Evolutionary conservation across 2,888 invertebrate genomes (phyloP), one percentile per base, ranked within the genome.

Genomic region (Apotomis betuletana): DNA sequence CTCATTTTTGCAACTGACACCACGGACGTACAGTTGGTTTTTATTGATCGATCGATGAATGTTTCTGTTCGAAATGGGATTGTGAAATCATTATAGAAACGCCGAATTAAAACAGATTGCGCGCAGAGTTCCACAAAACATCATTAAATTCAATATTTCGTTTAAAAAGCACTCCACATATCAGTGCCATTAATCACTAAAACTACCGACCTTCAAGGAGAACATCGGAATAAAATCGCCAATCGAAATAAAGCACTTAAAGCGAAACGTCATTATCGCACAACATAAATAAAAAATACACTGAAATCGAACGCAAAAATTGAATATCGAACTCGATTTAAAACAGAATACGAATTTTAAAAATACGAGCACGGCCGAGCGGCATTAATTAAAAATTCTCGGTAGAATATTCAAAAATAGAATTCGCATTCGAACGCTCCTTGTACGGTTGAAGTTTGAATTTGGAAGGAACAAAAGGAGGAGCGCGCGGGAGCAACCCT

Each of bases 201-300:
- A 91, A 92, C 91, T 91, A 90, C 91, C 90, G 89, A 91, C 92
- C 92, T 92, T 92, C 92, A 89, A 89, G 90, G 83, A 87, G 90
- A 89, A 91, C 92, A 92, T 91, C 91, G 90, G 89, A 90, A 92
- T 91, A 92, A 92, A 92, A 92, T 92, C 91, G 90, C 87, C 92
- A 92, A 92, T 92, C 92, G 92, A 90, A 93, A 93, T 92, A 92
- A 92, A 93, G 91, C 93, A 93, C 93, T 93, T 93, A 92, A 92
- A 90, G 84, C 90, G 92, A 92, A 93, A 93, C 92, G 92, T 93
- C 93, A 93, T 92, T 93, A 93, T 93, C 93, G 91, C 91, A 89
- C 90, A 90, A 90, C 91, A 92, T 92, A 92, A 92, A 92, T 91
- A 92, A 92, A 91, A 91, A 90, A 81, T 83, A 83, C 85, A 85